Conservation (phyloP, 2,113 vertebrate genomes). For the Dendrocopos noguchii region DNA sequence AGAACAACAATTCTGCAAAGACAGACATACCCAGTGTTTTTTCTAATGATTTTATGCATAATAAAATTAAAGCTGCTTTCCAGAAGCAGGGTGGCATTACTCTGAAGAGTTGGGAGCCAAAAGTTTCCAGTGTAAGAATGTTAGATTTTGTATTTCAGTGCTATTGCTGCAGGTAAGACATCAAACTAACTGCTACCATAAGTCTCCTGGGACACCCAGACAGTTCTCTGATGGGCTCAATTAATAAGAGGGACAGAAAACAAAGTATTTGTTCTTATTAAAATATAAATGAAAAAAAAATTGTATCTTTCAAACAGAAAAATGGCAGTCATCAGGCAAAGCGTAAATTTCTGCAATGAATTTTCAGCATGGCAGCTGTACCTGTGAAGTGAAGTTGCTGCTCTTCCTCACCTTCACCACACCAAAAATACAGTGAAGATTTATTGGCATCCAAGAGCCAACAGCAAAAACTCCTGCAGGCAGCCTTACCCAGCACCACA, state of each 20-base stretch:
- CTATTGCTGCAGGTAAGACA: background rate
- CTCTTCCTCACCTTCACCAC: background rate
- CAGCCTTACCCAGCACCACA: background rate
- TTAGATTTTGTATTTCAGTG: background rate
- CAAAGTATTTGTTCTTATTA: background rate
- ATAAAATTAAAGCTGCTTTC: constrained; percentile 49
- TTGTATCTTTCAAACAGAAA: background rate
- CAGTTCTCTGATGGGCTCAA: background rate
- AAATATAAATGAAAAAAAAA: background rate
- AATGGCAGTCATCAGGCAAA: background rate
- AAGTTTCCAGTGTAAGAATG: background rate
- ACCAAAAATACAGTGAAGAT: background rate
- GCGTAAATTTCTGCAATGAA: background rate
- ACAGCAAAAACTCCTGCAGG: background rate
- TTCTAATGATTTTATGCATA: constrained; percentile 31
- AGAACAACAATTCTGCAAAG: constrained; percentile 40
- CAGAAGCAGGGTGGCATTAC: constrained; percentile 5
- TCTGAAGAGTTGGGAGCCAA: background rate
- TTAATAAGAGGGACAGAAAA: background rate
- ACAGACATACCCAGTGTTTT: background rate
- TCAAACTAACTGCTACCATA: background rate
- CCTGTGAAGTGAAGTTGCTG: background rate
- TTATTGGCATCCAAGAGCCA: background rate
- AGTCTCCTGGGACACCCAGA: background rate
- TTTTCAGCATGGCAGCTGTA: background rate